Conservation (phyloP, 2,888 invertebrate genomes). For the Leptopterna dolabrata region DNA sequence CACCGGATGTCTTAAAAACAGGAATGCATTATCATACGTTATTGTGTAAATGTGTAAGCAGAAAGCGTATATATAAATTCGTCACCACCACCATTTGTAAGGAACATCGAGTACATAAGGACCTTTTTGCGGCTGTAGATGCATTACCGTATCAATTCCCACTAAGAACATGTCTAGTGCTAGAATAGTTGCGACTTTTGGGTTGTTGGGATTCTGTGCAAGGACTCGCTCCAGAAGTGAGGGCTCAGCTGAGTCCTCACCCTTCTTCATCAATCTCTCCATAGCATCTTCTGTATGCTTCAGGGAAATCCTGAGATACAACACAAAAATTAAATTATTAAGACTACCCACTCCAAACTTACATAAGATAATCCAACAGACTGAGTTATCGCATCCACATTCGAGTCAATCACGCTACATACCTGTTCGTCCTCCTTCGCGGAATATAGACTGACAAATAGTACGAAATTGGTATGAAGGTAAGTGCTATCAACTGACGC, state of each 20-base stretch:
- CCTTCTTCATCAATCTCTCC: slow-evolving; percentile 65
- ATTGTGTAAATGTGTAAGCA: too few relatives aligned
- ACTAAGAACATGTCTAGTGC: slow-evolving; percentile 87
- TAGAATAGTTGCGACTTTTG: slow-evolving; percentile 81
- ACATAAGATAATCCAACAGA: neutral
- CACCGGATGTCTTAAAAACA: slow-evolving; percentile 77
- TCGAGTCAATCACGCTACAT: too few relatives aligned
- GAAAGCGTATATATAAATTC: too few relatives aligned
- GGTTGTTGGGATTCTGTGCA: slow-evolving; percentile 70
- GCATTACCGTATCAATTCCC: slow-evolving; percentile 84
- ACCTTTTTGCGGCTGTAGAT: neutral
- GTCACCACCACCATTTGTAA: too few relatives aligned
- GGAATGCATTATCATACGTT: neutral
- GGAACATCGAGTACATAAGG: too few relatives aligned
- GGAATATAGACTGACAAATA: too few relatives aligned
- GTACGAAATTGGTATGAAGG: too few relatives aligned
- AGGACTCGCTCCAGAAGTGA: slow-evolving; percentile 77
- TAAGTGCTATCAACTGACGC: too few relatives aligned
- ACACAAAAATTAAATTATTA: neutral
- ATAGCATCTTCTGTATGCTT: slow-evolving; percentile 74
- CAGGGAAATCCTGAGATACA: slow-evolving; percentile 73
- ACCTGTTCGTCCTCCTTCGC: too few relatives aligned
- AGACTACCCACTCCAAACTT: neutral
- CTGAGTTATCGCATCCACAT: too few relatives aligned
- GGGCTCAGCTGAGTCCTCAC: slow-evolving; percentile 67